phyloP scores from a whole-genome alignment of 2,888 invertebrate species.

The Graphium colonna region DNA sequence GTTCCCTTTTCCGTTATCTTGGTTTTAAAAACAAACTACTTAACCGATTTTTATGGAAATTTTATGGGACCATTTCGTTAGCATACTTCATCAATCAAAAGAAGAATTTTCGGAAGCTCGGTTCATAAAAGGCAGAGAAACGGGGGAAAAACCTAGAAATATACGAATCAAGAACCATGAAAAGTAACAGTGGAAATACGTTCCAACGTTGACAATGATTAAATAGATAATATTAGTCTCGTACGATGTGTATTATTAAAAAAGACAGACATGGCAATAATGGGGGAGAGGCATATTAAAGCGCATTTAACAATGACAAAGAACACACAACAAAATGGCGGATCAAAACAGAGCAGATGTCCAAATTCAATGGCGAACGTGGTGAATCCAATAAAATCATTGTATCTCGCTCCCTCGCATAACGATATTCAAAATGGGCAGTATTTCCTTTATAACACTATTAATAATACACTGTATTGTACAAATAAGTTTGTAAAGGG shows the following conservation, averaged over 20 bases:
- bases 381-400: neutral
- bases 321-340: conserved; percentile 2
- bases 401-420: conserved; percentile 23
- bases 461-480: conserved; percentile 25
- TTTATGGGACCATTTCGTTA: no score
- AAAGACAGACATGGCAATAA: neutral
- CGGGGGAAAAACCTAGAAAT: no score
- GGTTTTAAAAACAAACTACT: no score
- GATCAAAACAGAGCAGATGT: conserved; percentile 16
- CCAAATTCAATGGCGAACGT: neutral
- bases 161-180: no score
- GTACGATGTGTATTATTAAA: conserved; percentile 1
- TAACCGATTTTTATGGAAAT: no score
- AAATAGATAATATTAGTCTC: no score
- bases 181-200: no score
- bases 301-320: conserved; percentile 10
- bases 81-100: no score
- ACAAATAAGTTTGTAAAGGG: conserved; percentile 13
- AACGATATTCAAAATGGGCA: conserved; percentile 68
- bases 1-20: no score
- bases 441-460: conserved; percentile 52
- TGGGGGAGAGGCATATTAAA: neutral
- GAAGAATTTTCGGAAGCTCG: no score
- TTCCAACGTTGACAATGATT: no score
- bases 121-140: no score